phyloP scores from a whole-genome alignment of 1,140 invertebrate genomes.

The Monomorium pharaonis region DNA sequence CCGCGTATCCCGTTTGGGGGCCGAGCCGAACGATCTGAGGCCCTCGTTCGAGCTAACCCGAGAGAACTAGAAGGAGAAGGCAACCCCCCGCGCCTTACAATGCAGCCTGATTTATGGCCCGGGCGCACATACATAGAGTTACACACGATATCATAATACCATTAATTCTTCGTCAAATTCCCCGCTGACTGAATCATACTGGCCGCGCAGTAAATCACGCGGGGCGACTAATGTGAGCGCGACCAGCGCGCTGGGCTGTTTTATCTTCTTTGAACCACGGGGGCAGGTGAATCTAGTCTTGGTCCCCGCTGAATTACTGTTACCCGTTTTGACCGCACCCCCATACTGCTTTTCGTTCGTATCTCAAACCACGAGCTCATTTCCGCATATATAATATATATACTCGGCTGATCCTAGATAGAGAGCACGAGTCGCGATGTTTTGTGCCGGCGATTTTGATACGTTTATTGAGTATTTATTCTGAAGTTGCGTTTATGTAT shows the following conservation, averaged over 20 bases:
- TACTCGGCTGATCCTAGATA: not conserved
- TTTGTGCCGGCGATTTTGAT: not conserved
- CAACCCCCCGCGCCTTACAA: conserved; percentile 80
- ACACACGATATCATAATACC: conserved; percentile 86
- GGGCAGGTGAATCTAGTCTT: conserved; percentile 81
- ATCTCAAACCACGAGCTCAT: not conserved
- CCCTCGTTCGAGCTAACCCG: conserved; percentile 67
- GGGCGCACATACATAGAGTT: conserved; percentile 84
- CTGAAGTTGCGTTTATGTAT: not conserved
- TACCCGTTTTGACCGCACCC: conserved; percentile 32
- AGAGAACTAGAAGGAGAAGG: conserved; percentile 69
- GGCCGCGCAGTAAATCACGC: conserved; percentile 84
- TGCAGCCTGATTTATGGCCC: conserved; percentile 84
- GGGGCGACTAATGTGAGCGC: conserved; percentile 83
- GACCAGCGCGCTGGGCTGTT: conserved; percentile 76
- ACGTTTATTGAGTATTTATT: not conserved
- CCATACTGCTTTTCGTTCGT: not conserved
- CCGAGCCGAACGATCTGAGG: conserved; percentile 74
- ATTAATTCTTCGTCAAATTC: conserved; percentile 86
- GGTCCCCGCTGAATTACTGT: conserved; percentile 66
- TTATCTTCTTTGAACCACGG: conserved; percentile 80
- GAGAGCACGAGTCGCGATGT: not conserved
- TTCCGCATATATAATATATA: conserved; percentile 4
- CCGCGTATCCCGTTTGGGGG: conserved; percentile 74
- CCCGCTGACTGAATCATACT: conserved; percentile 85